Conservation (phyloP, 2,113 vertebrate species). For the Orthonyx spaldingii region DNA sequence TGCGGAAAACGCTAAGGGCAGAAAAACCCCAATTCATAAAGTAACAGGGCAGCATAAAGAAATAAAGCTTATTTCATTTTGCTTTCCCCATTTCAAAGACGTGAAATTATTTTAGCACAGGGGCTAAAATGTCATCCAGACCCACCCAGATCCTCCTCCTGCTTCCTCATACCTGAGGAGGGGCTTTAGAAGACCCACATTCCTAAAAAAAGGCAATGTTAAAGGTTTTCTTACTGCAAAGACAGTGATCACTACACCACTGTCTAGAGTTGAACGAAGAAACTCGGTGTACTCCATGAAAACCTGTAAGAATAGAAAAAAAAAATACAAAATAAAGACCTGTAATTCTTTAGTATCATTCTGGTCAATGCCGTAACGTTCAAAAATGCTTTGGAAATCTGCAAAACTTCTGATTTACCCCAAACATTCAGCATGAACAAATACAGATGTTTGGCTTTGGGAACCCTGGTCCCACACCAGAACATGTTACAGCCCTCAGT, state of each 20-base stretch:
- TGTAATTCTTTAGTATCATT: not conserved
- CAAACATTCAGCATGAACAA: not conserved
- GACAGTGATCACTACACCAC: not conserved
- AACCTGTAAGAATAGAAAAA: not conserved
- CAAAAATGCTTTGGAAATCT: not conserved
- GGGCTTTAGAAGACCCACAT: not conserved
- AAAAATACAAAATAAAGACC: not conserved
- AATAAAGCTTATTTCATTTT: not conserved
- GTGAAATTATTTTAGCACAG: not conserved
- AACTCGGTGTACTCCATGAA: fast-evolving
- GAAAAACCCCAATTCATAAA: not conserved
- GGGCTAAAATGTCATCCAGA: not conserved
- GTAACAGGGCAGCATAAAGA: not conserved
- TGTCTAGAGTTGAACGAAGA: fast-evolving
- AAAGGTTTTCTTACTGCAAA: slow-evolving; percentile 42
- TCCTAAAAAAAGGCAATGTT: not conserved
- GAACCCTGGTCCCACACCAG: not conserved
- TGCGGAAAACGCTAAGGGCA: not conserved
- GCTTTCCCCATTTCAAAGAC: not conserved
- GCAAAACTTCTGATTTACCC: not conserved
- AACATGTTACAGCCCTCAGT: not conserved
- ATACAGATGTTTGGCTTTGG: not conserved
- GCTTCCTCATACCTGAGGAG: not conserved
- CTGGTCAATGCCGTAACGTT: not conserved
- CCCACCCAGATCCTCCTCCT: not conserved